Evolutionary conservation across 2,888 invertebrate genomes (phyloP).

Genomic region (Agriopis leucophaearia): DNA sequence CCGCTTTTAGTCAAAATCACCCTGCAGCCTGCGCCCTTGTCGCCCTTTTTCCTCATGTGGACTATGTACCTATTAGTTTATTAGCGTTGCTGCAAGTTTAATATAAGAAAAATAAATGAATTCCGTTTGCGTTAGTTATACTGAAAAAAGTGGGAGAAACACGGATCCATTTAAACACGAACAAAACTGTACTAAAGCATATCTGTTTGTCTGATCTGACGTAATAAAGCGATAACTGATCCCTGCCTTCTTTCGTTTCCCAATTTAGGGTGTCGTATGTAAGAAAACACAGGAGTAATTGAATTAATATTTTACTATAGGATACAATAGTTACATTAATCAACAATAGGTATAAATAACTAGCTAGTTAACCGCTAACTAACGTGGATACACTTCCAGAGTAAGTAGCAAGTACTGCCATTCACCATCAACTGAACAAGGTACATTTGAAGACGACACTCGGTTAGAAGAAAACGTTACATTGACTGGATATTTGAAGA

Average conservation of each 20-base stretch:
- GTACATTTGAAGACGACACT: conserved; percentile 26
- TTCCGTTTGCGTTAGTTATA: too few species aligned
- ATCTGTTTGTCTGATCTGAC: too few species aligned
- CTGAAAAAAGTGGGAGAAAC: too few species aligned
- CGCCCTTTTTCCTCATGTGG: too few species aligned
- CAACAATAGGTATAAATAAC: conserved; percentile 83
- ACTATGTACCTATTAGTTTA: too few species aligned
- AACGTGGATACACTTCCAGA: conserved; percentile 49
- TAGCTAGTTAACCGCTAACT: conserved; percentile 69
- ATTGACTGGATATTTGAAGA: background rate
- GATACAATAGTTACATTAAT: conserved; percentile 81
- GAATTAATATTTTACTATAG: conserved; percentile 81
- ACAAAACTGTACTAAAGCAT: too few species aligned
- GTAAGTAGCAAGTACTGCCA: conserved; percentile 38
- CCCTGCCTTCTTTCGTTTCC: background rate
- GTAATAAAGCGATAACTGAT: background rate
- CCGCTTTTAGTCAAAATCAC: too few species aligned
- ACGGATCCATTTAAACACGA: too few species aligned
- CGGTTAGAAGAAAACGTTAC: background rate
- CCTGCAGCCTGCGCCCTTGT: too few species aligned
- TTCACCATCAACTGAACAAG: background rate
- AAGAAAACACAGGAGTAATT: conserved; percentile 52
- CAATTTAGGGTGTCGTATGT: background rate
- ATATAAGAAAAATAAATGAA: too few species aligned
- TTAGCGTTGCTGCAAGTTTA: too few species aligned